Base-by-base conservation (phyloP, 1,140 invertebrate genomes). In the Zophobas morio region DNA sequence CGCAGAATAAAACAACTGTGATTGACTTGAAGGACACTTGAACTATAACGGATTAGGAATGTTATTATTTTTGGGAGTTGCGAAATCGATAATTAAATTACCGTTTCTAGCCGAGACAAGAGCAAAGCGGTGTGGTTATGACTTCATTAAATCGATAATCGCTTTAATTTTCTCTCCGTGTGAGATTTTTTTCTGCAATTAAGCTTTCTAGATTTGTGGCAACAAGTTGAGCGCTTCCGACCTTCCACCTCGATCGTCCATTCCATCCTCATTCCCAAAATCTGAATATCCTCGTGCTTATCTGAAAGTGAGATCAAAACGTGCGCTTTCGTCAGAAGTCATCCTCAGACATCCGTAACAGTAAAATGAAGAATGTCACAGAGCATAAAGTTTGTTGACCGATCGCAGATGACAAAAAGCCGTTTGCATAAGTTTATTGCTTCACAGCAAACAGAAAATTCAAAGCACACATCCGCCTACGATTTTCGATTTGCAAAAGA, bases 301-400 rank as follows among this genome's bases (percentile, higher is more conserved):
- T 66, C 60, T 42, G 39, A 66, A 66, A 66, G 60, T 66, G 60
- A 66, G 60, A 66, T 66, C 60, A 66, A 66, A 66, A 66, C 60
- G 60, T 66, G 60, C 40, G 60, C 35, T 63, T 63, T 63, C 56
- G 56, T 36, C 39, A 66, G 39, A 66, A 33, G 39, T 6, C 40
- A 66, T 8, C 37, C 40, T 66, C 37, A 66, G 60, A 66, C 60
- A 66, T 66, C 33, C 42, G 37, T 66, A 66, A 66, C 60, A 66
- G 60, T 66, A 66, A 66, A 66, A 66, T 66, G 60, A 66, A 66
- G 60, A 66, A 66, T 66, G 60, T 66, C 60, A 66, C 54, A 46
- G 34, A 60, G 73, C 54, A 75, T 40, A 63, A 75, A 75, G 73
- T 75, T 75, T 75, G 73, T 75, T 75, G 73, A 75, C 73, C 73